A percentile compares a stretch with the other conserved stretches of the same genome.
Evolutionary conservation across 2,113 vertebrate species (phyloP).

Genomic region (Xenopus tropicalis): DNA sequence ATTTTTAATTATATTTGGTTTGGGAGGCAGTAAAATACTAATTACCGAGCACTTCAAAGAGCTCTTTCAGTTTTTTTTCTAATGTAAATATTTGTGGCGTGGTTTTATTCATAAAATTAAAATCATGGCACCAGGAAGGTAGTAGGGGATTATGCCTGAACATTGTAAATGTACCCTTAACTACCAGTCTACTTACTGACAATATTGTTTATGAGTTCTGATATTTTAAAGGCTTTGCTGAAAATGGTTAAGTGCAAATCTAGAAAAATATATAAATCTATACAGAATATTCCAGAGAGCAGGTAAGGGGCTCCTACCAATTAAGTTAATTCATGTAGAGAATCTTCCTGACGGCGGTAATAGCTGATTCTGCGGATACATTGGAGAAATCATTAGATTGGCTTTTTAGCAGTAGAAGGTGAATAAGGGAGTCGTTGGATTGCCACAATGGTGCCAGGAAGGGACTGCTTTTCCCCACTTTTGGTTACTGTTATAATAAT

Average conservation of each 20-base stretch:
- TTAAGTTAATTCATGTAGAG: too few species aligned
- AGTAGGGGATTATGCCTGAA: background rate
- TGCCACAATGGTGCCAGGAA: too few species aligned
- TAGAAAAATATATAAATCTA: too few species aligned
- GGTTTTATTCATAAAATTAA: slow-evolving; percentile 4
- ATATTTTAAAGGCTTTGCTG: background rate
- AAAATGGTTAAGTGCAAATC: background rate
- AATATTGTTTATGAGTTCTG: background rate
- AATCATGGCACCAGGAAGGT: slow-evolving; percentile 3
- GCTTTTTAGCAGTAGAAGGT: too few species aligned
- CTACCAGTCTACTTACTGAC: background rate
- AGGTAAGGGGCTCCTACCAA: too few species aligned
- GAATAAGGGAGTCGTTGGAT: too few species aligned
- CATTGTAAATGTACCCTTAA: background rate
- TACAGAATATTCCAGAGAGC: too few species aligned
- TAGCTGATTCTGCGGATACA: too few species aligned
- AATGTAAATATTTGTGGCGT: background rate
- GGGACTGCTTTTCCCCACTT: too few species aligned
- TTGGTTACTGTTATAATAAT: too few species aligned
- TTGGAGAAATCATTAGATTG: too few species aligned
- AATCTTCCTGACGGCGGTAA: too few species aligned
- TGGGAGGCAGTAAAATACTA: background rate
- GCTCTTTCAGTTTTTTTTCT: background rate
- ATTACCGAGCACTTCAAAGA: background rate
- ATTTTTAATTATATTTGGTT: slow-evolving; percentile 4